Evolutionary conservation across 2,888 invertebrate genomes (phyloP), one percentile per base, ranked within the genome.

Genomic region (Acholoe squamosa): DNA sequence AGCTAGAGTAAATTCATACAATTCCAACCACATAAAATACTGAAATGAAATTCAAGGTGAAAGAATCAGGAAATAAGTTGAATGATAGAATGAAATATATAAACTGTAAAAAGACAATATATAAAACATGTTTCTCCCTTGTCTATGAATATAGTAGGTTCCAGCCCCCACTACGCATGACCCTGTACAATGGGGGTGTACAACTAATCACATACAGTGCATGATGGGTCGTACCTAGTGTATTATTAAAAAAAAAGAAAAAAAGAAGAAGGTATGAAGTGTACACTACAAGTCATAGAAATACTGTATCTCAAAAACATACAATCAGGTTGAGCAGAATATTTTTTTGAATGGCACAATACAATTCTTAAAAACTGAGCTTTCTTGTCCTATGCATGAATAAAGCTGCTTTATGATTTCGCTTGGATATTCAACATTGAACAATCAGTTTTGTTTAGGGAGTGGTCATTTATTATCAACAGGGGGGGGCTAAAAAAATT

Each of bases 201-300:
- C 80, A 34, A 80, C 80, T 80, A 80, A 80, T 80, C 34, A 43
- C 80, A 80, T 80, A 80, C 80, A 80, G 80, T 80, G 80, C 80
- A 80, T 5, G n/a, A n/a, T n/a, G 22, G 19, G 19, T 34, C 0
- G 0, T 34, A 43, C 80, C 80, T 43, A 33, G 80, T 80, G 80
- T 76, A 28, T 19, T 28, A 16, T 16, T 16, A 7, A 7, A 76
- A 76, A 76, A 31, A 7, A 76, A 71, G 25, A n/a, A 71, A n/a
- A n/a, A n/a, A n/a, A n/a, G n/a, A 43, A 43, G 43, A 43, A 43
- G 43, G 43, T 43, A 43, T 3, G 10, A 43, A 43, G 43, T 43
- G 43, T 43, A 43, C 43, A 43, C 43, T 43, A 43, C 43, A 43
- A 43, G 43, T 43, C 43, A 43, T 43, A 43, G 43, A 43, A 43